A percentile compares a stretch with the other conserved stretches of the same genome.
phyloP scores from a whole-genome alignment of 2,113 vertebrate species.

The Phalacrocorax aristotelis region DNA sequence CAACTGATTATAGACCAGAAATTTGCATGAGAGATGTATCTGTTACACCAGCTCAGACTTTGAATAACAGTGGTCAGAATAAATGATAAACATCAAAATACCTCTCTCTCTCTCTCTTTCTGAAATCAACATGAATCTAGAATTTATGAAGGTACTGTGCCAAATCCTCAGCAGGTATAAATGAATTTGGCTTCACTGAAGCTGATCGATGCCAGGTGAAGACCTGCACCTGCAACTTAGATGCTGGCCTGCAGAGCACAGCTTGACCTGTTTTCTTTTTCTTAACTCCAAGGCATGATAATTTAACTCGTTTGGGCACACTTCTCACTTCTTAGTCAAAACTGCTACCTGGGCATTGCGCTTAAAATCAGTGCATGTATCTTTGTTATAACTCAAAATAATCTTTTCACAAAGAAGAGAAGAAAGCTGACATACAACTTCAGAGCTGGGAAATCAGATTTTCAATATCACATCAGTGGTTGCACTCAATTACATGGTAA shows the following conservation, averaged over 20 bases:
- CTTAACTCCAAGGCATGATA: neutral
- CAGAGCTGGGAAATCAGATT: neutral
- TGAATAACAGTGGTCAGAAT: neutral
- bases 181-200: conserved; percentile 7
- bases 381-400: neutral
- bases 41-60: neutral
- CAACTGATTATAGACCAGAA: neutral
- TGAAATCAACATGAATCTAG: neutral
- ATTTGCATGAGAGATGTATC: neutral
- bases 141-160: neutral
- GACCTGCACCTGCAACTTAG: conserved; percentile 35
- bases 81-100: conserved; percentile 2
- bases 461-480: neutral
- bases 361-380: neutral
- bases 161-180: conserved; percentile 13
- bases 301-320: neutral
- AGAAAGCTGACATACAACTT: neutral
- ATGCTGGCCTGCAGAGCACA: conserved; percentile 37
- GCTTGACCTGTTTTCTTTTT: conserved; percentile 40
- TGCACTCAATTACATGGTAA: neutral
- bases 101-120: neutral
- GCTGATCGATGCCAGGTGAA: conserved; percentile 1
- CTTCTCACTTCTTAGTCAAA: neutral
- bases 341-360: neutral
- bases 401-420: neutral